These are phyloP conservation scores for Stenodera caucasica DNA, from an alignment of 2,888 invertebrate genomes.

Conservation along the genomic window DNA sequence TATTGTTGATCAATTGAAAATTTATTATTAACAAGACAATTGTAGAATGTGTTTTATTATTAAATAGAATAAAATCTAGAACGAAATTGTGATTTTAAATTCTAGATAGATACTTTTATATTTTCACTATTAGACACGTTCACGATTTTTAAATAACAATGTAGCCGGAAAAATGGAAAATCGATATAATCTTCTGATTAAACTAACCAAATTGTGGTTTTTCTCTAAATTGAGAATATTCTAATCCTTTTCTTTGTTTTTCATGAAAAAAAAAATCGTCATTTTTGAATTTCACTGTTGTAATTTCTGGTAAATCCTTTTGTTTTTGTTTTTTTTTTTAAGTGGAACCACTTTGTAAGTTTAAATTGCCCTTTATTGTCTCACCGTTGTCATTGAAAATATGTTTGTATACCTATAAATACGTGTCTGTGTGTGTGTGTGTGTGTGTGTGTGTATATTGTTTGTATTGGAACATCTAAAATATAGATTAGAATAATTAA, in stretches of 20 bases:
- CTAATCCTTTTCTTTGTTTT: neutral
- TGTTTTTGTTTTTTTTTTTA: neutral
- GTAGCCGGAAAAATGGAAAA: neutral
- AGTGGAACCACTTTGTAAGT: neutral
- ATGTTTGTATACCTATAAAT: no score
- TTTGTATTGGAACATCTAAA: neutral
- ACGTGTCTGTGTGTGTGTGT: no score
- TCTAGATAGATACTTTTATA: no score
- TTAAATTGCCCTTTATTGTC: slow-evolving; percentile 10
- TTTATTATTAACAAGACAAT: no score
- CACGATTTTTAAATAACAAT: no score
- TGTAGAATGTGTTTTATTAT: no score
- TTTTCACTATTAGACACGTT: no score
- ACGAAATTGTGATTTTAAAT: no score
- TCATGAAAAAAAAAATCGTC: neutral
- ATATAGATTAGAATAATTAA: slow-evolving; percentile 6
- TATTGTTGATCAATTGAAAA: no score
- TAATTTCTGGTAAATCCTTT: neutral
- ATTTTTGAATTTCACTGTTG: neutral
- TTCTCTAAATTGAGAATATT: neutral
- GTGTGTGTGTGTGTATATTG: no score
- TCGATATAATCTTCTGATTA: neutral
- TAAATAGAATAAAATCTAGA: no score
- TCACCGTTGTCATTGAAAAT: slow-evolving; percentile 5
- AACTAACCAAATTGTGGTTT: no score